Conservation (phyloP, 2,888 invertebrate genomes). For the Busseola fusca region DNA sequence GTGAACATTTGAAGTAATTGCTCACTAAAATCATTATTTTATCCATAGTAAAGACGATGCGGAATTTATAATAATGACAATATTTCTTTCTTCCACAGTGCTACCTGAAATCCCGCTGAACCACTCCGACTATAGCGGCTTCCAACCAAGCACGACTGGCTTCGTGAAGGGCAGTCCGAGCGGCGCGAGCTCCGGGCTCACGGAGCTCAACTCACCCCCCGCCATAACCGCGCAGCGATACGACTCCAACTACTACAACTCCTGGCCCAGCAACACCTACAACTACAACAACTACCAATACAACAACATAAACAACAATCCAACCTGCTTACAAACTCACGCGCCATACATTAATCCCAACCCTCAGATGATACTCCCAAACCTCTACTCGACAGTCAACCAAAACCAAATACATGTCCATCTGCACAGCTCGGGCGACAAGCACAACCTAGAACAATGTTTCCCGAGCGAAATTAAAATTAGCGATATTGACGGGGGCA, state of each 20-base stretch:
- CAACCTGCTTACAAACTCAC: conserved; percentile 87
- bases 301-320: conserved; percentile 89
- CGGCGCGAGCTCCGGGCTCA: conserved; percentile 78
- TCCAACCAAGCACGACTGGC: conserved; percentile 77
- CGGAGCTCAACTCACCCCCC: conserved; percentile 82
- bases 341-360: conserved; percentile 90
- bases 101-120: conserved; percentile 89
- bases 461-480: conserved; percentile 90
- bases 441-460: conserved; percentile 91
- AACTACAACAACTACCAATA: conserved; percentile 92
- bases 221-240: conserved; percentile 80
- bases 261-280: conserved; percentile 91
- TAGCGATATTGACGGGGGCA: conserved; percentile 89
- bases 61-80: conserved; percentile 14
- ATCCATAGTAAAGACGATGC: neutral
- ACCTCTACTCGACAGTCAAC: conserved; percentile 94
- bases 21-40: neutral
- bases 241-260: conserved; percentile 89
- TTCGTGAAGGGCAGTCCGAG: conserved; percentile 82
- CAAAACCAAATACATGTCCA: conserved; percentile 96
- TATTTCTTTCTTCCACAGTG: conserved; percentile 73
- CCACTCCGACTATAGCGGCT: conserved; percentile 82
- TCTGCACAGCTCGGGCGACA: conserved; percentile 91
- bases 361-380: conserved; percentile 93
- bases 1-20: neutral